A percentile compares a stretch with the other conserved stretches of the same genome.
Conservation (phyloP, 2,797 vertebrate genomes). For the Macropus fuliginosus region DNA sequence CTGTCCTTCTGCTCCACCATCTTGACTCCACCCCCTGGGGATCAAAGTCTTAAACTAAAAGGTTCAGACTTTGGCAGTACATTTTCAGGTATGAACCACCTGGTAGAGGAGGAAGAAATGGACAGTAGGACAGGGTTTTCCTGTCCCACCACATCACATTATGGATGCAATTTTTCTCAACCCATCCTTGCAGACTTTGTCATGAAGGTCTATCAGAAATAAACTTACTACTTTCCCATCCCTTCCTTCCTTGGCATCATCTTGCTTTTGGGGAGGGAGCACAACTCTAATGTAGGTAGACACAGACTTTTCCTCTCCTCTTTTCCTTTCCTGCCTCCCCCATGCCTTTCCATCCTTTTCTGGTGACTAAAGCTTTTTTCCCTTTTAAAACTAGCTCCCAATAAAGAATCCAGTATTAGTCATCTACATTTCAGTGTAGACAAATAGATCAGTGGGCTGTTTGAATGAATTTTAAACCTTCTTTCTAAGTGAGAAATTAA, state of each 20-base stretch:
- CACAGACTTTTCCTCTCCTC: neutral
- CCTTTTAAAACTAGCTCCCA: neutral
- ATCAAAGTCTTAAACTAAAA: neutral
- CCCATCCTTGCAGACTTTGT: neutral
- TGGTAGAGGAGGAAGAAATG: neutral
- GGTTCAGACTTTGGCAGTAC: neutral
- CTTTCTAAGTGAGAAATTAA: neutral
- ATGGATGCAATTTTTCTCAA: neutral
- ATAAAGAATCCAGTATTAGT: neutral
- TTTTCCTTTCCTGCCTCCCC: neutral
- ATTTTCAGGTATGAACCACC: neutral
- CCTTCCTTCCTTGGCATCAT: neutral
- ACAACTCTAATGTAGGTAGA: neutral
- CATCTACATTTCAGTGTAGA: neutral
- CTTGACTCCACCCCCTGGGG: neutral
- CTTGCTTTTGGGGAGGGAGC: neutral
- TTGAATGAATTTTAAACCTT: neutral
- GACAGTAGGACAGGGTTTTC: neutral
- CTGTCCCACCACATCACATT: neutral
- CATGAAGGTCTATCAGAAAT: neutral
- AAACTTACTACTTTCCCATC: neutral
- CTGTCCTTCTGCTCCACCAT: too few relatives aligned
- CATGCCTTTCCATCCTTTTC: neutral
- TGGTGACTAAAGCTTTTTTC: neutral
- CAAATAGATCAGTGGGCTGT: neutral